Conservation (phyloP, 2,113 vertebrate species). For the Psephotus haematonotus region DNA sequence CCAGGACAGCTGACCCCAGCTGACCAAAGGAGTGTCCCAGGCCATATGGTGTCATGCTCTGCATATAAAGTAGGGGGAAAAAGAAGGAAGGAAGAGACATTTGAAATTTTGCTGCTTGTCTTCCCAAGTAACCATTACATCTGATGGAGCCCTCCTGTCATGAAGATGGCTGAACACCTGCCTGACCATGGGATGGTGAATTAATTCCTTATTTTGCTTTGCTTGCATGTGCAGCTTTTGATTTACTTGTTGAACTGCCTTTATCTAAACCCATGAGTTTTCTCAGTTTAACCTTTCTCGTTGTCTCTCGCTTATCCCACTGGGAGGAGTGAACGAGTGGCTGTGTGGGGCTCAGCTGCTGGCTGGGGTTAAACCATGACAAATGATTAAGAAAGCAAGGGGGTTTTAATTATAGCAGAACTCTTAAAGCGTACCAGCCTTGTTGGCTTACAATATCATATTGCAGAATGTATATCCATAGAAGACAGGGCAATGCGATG, state of each 20-base stretch:
- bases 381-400: background rate
- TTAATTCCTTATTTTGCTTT: background rate
- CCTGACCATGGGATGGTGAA: background rate
- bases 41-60: no score
- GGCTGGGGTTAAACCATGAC: background rate
- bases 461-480: background rate
- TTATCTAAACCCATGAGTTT: background rate
- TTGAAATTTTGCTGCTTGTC: background rate
- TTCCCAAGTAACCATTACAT: fast-evolving
- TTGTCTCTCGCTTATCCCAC: background rate
- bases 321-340: background rate
- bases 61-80: background rate
- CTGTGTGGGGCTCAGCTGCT: background rate
- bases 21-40: background rate
- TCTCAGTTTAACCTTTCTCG: background rate
- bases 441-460: background rate
- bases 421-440: background rate
- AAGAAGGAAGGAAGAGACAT: background rate
- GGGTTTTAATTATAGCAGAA: background rate
- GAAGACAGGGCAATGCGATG: background rate
- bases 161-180: background rate
- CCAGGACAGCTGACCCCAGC: background rate
- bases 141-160: background rate
- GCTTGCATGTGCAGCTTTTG: background rate
- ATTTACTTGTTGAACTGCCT: background rate